These are phyloP conservation scores for Sinocyclocheilus maitianheensis DNA, from an alignment of 2,113 vertebrate species.

Conservation along the genomic window DNA sequence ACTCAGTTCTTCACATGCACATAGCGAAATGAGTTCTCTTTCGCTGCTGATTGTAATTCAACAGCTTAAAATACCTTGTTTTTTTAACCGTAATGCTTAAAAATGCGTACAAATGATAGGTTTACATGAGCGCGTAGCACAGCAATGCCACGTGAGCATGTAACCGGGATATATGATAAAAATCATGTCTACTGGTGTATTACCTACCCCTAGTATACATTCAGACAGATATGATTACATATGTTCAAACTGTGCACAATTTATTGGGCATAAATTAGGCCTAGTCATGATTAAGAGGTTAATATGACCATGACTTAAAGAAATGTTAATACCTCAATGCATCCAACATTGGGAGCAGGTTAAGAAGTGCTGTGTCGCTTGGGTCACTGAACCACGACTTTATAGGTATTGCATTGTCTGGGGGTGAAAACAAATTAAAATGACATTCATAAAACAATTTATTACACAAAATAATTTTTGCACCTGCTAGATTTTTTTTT, in stretches of 20 bases:
- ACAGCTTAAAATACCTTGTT: no score
- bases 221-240: no score
- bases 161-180: no score
- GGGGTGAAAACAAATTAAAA: conserved; percentile 21
- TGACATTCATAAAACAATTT: neutral
- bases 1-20: no score
- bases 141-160: no score
- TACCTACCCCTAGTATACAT: no score
- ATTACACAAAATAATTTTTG: neutral
- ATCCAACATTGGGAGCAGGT: conserved; percentile 92
- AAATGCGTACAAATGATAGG: no score
- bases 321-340: conserved; percentile 82
- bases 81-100: no score
- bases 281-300: neutral
- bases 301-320: neutral
- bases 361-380: conserved; percentile 92
- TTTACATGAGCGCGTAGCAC: no score
- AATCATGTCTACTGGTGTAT: no score
- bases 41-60: no score
- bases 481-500: neutral
- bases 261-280: neutral
- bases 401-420: conserved; percentile 95
- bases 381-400: conserved; percentile 96
- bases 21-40: no score
- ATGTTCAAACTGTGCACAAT: neutral